Conservation (phyloP, 1,140 invertebrate genomes). For the Camponotus floridanus region DNA sequence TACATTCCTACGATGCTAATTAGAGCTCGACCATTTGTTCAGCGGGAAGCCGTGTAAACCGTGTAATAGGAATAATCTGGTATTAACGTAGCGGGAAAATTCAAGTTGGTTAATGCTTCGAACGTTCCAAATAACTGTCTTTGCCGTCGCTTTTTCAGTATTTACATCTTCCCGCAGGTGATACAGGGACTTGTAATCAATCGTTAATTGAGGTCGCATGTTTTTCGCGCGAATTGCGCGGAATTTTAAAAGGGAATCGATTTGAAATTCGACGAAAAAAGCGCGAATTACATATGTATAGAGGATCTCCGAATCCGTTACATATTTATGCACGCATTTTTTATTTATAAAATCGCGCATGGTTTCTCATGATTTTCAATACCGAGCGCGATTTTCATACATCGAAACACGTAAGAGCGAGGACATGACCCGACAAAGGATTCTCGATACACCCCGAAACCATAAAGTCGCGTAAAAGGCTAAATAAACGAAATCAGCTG, state of each 20-base stretch:
- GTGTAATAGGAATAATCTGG: slow-evolving; percentile 60
- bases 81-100: slow-evolving; percentile 55
- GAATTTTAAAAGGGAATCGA: neutral
- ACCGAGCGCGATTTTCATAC: neutral
- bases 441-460: neutral
- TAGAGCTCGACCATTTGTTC: slow-evolving; percentile 66
- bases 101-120: slow-evolving; percentile 41
- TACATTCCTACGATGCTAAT: slow-evolving; percentile 54
- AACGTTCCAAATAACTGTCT: slow-evolving; percentile 53
- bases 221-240: neutral
- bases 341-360: neutral
- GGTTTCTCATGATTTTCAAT: neutral
- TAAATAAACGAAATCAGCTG: slow-evolving; percentile 31
- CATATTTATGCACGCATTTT: neutral
- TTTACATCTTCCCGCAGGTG: slow-evolving; percentile 1
- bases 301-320: neutral
- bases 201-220: slow-evolving; percentile 12
- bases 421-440: neutral
- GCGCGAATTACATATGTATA: neutral
- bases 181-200: slow-evolving; percentile 15
- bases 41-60: slow-evolving; percentile 60
- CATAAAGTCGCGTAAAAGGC: slow-evolving; percentile 5
- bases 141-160: slow-evolving; percentile 17
- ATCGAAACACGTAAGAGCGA: neutral
- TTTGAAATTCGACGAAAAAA: neutral